These are phyloP conservation scores for Paramuricea clavata DNA, from an alignment of 92 coral and sea anemone genomes.

Conservation along the genomic window DNA sequence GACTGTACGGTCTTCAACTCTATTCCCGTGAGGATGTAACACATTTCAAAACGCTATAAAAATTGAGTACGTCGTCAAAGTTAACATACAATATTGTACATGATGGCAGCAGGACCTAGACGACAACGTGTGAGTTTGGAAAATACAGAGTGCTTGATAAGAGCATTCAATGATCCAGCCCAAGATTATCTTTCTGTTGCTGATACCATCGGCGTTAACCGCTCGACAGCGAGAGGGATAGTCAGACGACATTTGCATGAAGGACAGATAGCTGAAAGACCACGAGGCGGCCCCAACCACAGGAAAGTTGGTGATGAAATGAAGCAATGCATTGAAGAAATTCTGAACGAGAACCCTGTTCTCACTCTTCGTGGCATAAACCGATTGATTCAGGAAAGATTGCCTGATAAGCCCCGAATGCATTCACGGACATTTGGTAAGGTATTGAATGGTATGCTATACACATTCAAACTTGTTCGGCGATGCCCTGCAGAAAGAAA, in stretches of 20 bases:
- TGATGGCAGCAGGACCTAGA: not conserved
- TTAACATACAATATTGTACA: no score
- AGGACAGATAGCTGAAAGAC: constrained; percentile 73
- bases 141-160: no score
- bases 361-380: constrained; percentile 64
- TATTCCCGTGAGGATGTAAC: not conserved
- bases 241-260: constrained; percentile 61
- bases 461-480: constrained; percentile 23
- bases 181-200: not conserved
- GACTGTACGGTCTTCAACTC: not conserved
- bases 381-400: constrained; percentile 55
- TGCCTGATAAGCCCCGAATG: constrained; percentile 50
- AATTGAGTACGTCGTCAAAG: not conserved
- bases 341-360: constrained; percentile 64
- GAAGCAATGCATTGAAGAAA: constrained; percentile 70
- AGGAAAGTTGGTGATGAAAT: constrained; percentile 66
- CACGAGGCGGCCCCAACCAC: constrained; percentile 71
- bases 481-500: constrained; percentile 41
- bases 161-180: no score
- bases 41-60: not conserved
- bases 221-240: constrained; percentile 68
- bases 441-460: constrained; percentile 39
- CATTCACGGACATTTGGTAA: constrained; percentile 44
- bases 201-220: constrained; percentile 45
- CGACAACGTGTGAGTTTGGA: constrained; percentile 2